Base-by-base conservation (phyloP, 2,888 invertebrate species). In the Conistra vaccinii region DNA sequence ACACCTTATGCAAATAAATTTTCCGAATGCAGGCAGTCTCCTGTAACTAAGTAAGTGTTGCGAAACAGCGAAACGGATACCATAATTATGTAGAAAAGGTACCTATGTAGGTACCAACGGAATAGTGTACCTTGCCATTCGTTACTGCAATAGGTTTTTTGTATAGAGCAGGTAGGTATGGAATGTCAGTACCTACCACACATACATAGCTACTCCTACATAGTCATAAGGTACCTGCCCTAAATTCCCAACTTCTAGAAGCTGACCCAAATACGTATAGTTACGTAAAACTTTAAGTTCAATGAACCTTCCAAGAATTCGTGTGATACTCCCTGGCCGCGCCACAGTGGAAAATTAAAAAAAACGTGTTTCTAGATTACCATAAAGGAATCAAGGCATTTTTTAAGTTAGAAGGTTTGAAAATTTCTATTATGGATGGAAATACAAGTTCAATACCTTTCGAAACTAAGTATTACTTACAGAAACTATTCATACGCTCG, bases 1-100 rank as follows among this genome's bases (percentile, higher is more conserved):
- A 69, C 60, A 79, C 23, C 32, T 32, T 32, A 3, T 32, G 32
- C n/a, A n/a, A n/a, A n/a, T n/a, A n/a, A n/a, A n/a, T n/a, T n/a
- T n/a, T n/a, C n/a, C n/a, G n/a, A n/a, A 26, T 53, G 12, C 5
- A 53, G n/a, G n/a, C 12, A 14, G 14, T 53, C 53, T 51, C n/a
- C 23, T 51, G 23, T 10, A 48, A 48, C 10, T 10, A 48, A n/a
- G 1, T 4, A 51, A n/a, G 10, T 48, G 2, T 14, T 42, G 14
- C 7, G 42, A 42, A 4, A 17, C 17, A 5, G 14, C 7, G 42
- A 42, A 4, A 17, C 17, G 17, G 45, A 5, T 45, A 5, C 17
- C 45, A 45, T 45, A 17, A 1, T 4, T 45, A 35, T 0, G 42
- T 42, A 42, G 45, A 17, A 17, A 45, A 45, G 39, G 9, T 35